phyloP scores from a whole-genome alignment of 1,140 invertebrate genomes.

The Teleopsis dalmanni region DNA sequence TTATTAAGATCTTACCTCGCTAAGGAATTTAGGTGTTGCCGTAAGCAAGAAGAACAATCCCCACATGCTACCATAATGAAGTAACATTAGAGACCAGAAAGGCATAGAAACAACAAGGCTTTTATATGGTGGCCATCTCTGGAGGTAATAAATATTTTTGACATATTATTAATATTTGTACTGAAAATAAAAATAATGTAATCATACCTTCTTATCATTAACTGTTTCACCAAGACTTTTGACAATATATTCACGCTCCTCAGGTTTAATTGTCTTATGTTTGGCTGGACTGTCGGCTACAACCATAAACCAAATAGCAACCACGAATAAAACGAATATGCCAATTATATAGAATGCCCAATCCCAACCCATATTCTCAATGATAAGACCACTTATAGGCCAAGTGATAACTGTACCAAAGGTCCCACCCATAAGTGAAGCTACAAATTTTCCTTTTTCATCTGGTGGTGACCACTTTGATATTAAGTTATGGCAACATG shows the following conservation, averaged over 20 bases:
- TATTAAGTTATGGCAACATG: conserved; percentile 61
- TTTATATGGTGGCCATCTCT: conserved; percentile 52
- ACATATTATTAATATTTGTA: not conserved
- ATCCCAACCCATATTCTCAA: conserved; percentile 60
- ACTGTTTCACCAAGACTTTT: conserved; percentile 48
- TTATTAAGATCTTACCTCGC: conserved; percentile 47
- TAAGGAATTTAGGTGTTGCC: conserved; percentile 81
- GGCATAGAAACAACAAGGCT: conserved; percentile 56
- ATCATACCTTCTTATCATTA: conserved; percentile 30
- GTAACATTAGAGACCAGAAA: conserved; percentile 56
- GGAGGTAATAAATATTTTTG: conserved; percentile 17
- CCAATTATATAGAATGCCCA: conserved; percentile 66
- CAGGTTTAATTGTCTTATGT: conserved; percentile 66
- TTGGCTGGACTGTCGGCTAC: conserved; percentile 63
- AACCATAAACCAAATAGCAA: conserved; percentile 55
- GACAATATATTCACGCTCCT: conserved; percentile 70
- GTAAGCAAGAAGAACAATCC: conserved; percentile 77
- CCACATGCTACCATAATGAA: conserved; percentile 73
- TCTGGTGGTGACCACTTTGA: conserved; percentile 67
- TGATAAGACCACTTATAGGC: conserved; percentile 58
- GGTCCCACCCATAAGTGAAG: conserved; percentile 64
- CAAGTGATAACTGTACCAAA: conserved; percentile 71
- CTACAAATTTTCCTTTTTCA: conserved; percentile 69
- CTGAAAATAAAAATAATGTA: not conserved
- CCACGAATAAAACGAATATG: conserved; percentile 55